Evolutionary conservation across 2,113 vertebrate genomes (phyloP).

Genomic region (Sturnus vulgaris): DNA sequence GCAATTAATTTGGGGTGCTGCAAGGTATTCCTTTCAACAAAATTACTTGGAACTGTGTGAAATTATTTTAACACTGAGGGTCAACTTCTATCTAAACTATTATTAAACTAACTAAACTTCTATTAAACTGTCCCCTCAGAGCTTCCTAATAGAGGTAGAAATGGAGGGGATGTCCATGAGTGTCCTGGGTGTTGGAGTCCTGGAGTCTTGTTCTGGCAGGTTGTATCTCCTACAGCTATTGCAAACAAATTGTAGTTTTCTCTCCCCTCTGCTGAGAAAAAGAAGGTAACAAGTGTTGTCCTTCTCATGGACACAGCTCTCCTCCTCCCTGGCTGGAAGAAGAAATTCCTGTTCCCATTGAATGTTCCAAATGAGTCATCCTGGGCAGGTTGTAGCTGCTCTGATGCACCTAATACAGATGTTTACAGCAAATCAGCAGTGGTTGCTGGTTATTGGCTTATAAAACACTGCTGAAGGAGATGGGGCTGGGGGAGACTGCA

Average conservation of each 20-base stretch:
- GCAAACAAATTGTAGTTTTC: background rate
- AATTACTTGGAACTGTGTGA: background rate
- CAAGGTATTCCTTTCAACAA: background rate
- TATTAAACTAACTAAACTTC: background rate
- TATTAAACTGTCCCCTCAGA: background rate
- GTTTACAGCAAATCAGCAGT: background rate
- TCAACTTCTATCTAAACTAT: background rate
- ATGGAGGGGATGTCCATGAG: background rate
- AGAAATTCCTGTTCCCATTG: background rate
- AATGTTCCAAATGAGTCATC: background rate
- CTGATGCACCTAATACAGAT: background rate
- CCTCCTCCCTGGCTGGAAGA: background rate
- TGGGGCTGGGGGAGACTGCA: background rate
- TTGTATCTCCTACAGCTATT: background rate
- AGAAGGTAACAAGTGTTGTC: background rate
- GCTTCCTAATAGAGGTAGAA: background rate
- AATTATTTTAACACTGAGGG: background rate
- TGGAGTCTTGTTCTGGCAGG: background rate
- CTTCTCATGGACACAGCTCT: background rate
- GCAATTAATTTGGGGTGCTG: slow-evolving; percentile 6
- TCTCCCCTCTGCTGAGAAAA: background rate
- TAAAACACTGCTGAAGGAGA: background rate
- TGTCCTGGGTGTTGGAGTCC: background rate
- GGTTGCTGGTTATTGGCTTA: background rate
- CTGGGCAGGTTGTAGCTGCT: background rate